Conservation (phyloP, 2,797 vertebrate species). For the Xyrichtys novacula region DNA sequence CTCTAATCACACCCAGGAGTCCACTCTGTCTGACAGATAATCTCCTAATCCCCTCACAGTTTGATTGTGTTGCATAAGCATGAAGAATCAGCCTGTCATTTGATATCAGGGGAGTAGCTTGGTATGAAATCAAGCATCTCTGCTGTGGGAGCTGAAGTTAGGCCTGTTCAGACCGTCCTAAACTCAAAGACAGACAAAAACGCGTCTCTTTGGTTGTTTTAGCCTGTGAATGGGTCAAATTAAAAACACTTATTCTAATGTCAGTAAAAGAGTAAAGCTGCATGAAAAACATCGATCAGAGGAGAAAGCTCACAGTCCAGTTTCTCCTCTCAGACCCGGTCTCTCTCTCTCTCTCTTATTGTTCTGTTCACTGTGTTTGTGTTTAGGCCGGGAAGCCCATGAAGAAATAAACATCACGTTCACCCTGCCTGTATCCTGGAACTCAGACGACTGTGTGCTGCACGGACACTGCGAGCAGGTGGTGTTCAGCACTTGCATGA, state of each 20-base stretch:
- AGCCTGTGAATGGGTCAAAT: too few species aligned
- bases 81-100: slow-evolving; percentile 25
- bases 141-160: slow-evolving; percentile 1
- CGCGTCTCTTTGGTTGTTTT: not conserved
- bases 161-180: not conserved
- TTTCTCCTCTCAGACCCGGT: not conserved
- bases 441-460: slow-evolving; percentile 94
- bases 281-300: not conserved
- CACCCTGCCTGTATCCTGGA: slow-evolving; percentile 95
- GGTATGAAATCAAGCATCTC: not conserved
- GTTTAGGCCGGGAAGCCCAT: slow-evolving; percentile 92
- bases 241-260: not conserved
- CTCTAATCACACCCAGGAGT: slow-evolving; percentile 11
- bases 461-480: slow-evolving; percentile 97
- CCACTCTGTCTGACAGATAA: slow-evolving; percentile 29
- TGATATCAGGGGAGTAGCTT: slow-evolving; percentile 19
- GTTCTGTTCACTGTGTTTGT: slow-evolving; percentile 34
- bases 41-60: slow-evolving; percentile 38
- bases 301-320: not conserved
- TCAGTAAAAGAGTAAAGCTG: not conserved
- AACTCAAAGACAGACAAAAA: not conserved
- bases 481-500: slow-evolving; percentile 97
- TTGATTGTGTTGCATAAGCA: slow-evolving; percentile 38
- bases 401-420: slow-evolving; percentile 99
- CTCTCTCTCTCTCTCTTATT: not conserved